A percentile compares a stretch with the other conserved stretches of the same genome.
Evolutionary conservation across 2,113 vertebrate genomes (phyloP).

Genomic region (Stegostoma tigrinum): DNA sequence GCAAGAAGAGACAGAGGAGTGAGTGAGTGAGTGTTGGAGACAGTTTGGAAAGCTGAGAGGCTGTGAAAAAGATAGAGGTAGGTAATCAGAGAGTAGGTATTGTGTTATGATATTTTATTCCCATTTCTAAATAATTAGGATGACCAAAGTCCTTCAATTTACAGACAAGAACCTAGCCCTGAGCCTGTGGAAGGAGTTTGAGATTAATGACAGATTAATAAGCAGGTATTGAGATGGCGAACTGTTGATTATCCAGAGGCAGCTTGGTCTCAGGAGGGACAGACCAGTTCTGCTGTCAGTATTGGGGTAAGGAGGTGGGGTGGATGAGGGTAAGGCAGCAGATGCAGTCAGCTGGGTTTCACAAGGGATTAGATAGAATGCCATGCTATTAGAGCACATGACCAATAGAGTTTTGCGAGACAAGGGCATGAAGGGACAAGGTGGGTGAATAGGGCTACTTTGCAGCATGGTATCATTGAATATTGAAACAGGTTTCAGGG

Average conservation of each 20-base stretch:
- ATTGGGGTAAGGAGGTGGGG: background rate
- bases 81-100: background rate
- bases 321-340: background rate
- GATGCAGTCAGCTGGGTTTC: background rate
- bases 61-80: background rate
- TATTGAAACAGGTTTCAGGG: background rate
- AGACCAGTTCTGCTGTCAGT: background rate
- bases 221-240: background rate
- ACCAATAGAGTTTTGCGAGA: background rate
- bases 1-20: background rate
- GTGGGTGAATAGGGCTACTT: background rate
- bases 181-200: background rate
- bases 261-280: background rate
- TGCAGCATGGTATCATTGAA: background rate
- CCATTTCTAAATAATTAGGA: no score
- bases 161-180: background rate
- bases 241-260: no score
- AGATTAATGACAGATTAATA: background rate
- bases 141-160: no score
- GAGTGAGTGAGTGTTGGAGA: background rate
- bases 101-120: background rate
- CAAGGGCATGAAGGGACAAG: background rate
- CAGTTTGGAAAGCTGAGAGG: background rate
- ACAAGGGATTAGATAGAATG: background rate
- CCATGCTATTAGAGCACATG: background rate